phyloP scores from a whole-genome alignment of 2,888 invertebrate genomes.

The Rhagonycha lutea region DNA sequence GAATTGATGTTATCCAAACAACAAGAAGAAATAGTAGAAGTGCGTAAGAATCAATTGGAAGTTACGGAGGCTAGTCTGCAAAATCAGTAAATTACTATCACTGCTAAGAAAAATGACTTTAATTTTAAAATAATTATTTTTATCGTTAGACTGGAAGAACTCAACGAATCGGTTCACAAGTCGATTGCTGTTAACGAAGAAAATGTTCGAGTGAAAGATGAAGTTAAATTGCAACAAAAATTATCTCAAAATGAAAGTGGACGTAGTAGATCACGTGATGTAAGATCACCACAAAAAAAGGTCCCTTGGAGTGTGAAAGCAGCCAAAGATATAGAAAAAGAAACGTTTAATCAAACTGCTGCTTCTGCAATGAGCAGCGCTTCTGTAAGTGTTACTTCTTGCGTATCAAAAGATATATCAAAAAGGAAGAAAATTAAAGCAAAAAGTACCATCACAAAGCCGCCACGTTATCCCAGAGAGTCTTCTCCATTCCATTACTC shows the following conservation, averaged over 20 bases:
- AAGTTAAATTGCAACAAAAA: constrained; percentile 13
- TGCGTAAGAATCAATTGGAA: constrained; percentile 41
- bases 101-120: background rate
- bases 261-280: background rate
- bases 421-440: constrained; percentile 17
- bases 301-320: constrained; percentile 35
- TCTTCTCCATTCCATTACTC: background rate
- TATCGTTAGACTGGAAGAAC: constrained; percentile 40
- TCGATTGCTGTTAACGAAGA: constrained; percentile 45
- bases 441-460: constrained; percentile 11
- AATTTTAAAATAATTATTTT: background rate
- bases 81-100: constrained; percentile 39
- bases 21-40: constrained; percentile 42
- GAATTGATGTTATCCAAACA: constrained; percentile 39
- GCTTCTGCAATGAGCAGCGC: constrained; percentile 36
- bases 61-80: constrained; percentile 44
- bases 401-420: constrained; percentile 13
- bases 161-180: constrained; percentile 47
- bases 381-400: constrained; percentile 19
- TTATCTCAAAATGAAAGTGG: background rate
- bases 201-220: constrained; percentile 32
- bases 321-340: constrained; percentile 18
- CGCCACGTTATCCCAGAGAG: constrained; percentile 19
- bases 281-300: background rate
- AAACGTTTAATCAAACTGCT: constrained; percentile 25